phyloP scores from a whole-genome alignment of 2,797 vertebrate genomes.

The Tolypeutes matacus region DNA sequence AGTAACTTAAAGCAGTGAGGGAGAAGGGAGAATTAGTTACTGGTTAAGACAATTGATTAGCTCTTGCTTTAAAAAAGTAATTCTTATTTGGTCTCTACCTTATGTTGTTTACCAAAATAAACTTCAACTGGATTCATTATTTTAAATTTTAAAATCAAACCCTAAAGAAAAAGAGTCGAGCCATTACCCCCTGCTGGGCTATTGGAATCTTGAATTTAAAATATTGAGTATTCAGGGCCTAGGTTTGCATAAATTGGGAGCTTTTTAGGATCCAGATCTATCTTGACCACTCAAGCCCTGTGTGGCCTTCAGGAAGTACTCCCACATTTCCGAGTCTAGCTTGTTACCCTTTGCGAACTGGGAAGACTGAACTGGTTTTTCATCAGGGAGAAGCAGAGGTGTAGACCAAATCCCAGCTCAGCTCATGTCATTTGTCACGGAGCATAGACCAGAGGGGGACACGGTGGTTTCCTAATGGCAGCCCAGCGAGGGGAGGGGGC shows the following conservation, averaged over 20 bases:
- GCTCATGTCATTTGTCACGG: not conserved
- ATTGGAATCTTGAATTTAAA: slow-evolving; percentile 33
- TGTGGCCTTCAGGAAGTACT: not conserved
- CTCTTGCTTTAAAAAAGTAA: not conserved
- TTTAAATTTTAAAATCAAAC: slow-evolving; percentile 15
- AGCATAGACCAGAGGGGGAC: not conserved
- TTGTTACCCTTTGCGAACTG: not conserved
- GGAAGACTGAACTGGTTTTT: not conserved
- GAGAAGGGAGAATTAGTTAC: slow-evolving; percentile 22
- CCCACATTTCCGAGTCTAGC: not conserved
- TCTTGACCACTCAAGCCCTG: too few species aligned
- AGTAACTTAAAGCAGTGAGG: not conserved
- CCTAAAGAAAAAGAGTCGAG: not conserved
- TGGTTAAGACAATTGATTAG: not conserved
- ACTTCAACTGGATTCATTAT: not conserved
- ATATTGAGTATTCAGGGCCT: not conserved
- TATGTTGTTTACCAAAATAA: not conserved
- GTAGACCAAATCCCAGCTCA: not conserved
- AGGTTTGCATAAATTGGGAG: not conserved
- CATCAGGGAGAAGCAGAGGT: not conserved
- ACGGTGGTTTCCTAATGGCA: not conserved
- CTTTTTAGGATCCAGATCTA: not conserved
- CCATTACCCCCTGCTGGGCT: not conserved
- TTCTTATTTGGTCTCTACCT: not conserved
- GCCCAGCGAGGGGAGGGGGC: not conserved